Evolutionary conservation across 2,113 vertebrate genomes (phyloP).

Genomic region (Bos indicus): DNA sequence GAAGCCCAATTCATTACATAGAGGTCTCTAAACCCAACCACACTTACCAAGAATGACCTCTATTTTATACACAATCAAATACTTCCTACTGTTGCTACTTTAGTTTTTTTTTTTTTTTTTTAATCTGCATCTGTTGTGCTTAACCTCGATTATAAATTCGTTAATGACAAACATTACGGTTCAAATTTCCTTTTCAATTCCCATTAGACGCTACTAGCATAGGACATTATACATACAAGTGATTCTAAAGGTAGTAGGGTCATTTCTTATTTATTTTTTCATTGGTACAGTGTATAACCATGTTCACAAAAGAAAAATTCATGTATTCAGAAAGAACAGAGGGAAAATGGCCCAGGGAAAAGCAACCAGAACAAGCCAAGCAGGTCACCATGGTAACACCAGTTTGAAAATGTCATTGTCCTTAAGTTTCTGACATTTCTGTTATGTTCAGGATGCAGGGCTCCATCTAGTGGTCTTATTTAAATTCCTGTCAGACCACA

Average conservation of each 20-base stretch:
- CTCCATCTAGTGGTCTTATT: conserved; percentile 32
- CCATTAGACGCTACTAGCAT: background rate
- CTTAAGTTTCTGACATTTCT: background rate
- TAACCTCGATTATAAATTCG: background rate
- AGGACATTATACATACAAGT: background rate
- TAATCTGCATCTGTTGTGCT: background rate
- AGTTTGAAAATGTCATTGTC: background rate
- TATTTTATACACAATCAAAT: background rate
- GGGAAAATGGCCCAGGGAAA: background rate
- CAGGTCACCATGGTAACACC: conserved; percentile 23
- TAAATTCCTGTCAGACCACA: background rate
- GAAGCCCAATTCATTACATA: background rate
- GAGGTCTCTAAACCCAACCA: background rate
- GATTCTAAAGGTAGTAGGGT: background rate
- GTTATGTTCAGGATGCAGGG: background rate
- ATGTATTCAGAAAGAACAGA: background rate
- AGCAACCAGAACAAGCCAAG: background rate
- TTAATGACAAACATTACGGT: background rate
- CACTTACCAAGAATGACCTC: background rate
- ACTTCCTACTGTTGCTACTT: background rate
- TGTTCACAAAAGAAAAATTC: background rate
- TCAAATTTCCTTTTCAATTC: background rate
- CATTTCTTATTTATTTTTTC: conserved; percentile 11
- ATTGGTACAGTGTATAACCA: background rate
- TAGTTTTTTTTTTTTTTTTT: background rate